These are phyloP conservation scores for Sparidentex hasta DNA, from an alignment of 2,797 vertebrate species.

Conservation along the genomic window DNA sequence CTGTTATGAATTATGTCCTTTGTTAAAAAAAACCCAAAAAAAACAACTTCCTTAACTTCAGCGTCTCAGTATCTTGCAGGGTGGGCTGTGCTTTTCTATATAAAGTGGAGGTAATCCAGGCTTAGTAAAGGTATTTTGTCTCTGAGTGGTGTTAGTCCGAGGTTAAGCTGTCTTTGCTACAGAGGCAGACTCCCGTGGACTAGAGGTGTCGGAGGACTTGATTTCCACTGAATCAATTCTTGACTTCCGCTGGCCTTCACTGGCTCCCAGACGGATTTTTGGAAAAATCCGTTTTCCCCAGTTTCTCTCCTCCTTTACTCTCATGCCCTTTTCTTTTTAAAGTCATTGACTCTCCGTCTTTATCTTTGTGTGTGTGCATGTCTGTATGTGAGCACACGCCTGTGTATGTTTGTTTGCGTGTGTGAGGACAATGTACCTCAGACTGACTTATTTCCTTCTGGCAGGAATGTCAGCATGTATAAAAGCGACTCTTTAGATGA, in stretches of 20 bases:
- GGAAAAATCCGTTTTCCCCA: neutral
- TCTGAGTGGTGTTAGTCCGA: conserved; percentile 61
- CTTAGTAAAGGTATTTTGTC: conserved; percentile 58
- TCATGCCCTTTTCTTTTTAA: conserved; percentile 1
- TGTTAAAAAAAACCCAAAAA: conserved; percentile 2
- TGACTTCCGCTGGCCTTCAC: conserved; percentile 15
- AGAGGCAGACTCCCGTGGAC: conserved; percentile 36
- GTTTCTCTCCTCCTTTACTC: neutral
- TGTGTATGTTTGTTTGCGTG: conserved; percentile 8
- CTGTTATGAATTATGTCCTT: conserved; percentile 29
- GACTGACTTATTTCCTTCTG: conserved; percentile 44
- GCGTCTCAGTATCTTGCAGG: conserved; percentile 21
- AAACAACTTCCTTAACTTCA: conserved; percentile 21
- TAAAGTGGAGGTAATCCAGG: conserved; percentile 59
- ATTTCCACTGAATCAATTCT: conserved; percentile 56
- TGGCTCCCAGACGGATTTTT: conserved; percentile 24
- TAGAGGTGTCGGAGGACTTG: conserved; percentile 41
- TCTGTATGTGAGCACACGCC: neutral
- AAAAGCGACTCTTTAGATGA: conserved; percentile 64
- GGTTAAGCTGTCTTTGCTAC: conserved; percentile 65
- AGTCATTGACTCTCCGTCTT: neutral
- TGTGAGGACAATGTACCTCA: conserved; percentile 34
- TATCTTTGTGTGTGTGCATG: neutral
- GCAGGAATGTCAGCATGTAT: conserved; percentile 63
- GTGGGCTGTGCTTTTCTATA: conserved; percentile 37